phyloP scores from a whole-genome alignment of 2,113 vertebrate genomes.

The Brachyistius frenatus region DNA sequence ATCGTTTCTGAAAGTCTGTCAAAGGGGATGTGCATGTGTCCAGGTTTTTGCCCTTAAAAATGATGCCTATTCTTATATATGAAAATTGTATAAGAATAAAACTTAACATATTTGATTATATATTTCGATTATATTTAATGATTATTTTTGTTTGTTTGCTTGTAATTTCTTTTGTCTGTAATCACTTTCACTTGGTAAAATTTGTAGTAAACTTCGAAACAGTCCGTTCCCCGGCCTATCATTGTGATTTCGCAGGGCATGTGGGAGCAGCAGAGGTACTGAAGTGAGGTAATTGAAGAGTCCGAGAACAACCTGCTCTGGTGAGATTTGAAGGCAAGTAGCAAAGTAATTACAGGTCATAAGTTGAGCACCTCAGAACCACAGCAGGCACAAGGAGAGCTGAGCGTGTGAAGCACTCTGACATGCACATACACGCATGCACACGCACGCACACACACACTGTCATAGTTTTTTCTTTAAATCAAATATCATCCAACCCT shows the following conservation, averaged over 20 bases:
- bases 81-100: background rate
- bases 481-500: constrained; percentile 3
- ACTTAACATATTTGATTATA: background rate
- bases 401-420: constrained; percentile 64
- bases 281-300: constrained; percentile 67
- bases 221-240: constrained; percentile 35
- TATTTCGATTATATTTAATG: background rate
- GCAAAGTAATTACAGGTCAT: constrained; percentile 83
- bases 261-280: constrained; percentile 56
- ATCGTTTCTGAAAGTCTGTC: background rate
- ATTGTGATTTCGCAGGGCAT: constrained; percentile 54
- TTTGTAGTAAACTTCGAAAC: constrained; percentile 26
- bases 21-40: background rate
- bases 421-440: constrained; percentile 31
- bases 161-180: background rate
- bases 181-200: background rate
- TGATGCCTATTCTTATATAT: background rate
- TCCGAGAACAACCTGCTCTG: constrained; percentile 55
- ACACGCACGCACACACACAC: constrained; percentile 28
- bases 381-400: constrained; percentile 56
- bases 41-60: background rate
- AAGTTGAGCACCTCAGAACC: constrained; percentile 75
- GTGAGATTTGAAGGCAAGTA: constrained; percentile 70
- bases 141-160: background rate
- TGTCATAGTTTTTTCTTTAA: background rate